Base-by-base conservation (phyloP, 2,888 invertebrate genomes). In the Caenorhabditis sulstoni region DNA sequence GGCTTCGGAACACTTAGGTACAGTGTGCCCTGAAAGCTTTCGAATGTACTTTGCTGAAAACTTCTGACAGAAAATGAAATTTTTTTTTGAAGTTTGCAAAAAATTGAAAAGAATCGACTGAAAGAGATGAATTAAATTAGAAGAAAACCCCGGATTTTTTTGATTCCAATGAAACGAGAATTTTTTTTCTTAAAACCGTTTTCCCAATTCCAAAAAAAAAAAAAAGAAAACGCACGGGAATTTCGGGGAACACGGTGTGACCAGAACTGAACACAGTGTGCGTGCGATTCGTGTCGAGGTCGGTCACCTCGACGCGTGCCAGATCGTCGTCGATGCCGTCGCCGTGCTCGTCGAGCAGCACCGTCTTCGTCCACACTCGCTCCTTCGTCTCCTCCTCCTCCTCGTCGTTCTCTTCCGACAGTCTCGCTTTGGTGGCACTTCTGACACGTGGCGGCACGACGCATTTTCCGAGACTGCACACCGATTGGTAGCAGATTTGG, bases 1-100 rank as follows among this genome's bases (percentile, higher is more conserved):
- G 88, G 87, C 52, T 88, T 87, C 12, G 89, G 89, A 5, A 89
- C 58, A 11, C 88, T 85, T 18, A 89, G 53, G 74, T 89, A 89
- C 12, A 89, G 75, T 14, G 85, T 74, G n/a, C 89, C 89, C 62
- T 65, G 53, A 9, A 85, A 83, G 44, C 23, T 29, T 29, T 29
- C 29, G 4, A 7, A 29, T 29, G 3, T 29, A n/a, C n/a, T n/a
- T n/a, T n/a, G n/a, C n/a, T n/a, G n/a, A n/a, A n/a, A n/a, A n/a
- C n/a, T n/a, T n/a, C n/a, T n/a, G n/a, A n/a, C n/a, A n/a, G n/a
- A n/a, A n/a, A n/a, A n/a, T n/a, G n/a, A n/a, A n/a, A n/a, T n/a
- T n/a, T n/a, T n/a, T n/a, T n/a, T n/a, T n/a, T n/a, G n/a, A n/a
- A n/a, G n/a, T n/a, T n/a, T n/a, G n/a, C n/a, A n/a, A n/a, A n/a